A percentile compares a stretch with the other conserved stretches of the same genome.
Conservation (phyloP, 2,113 vertebrate species). For the Prietella phreatophila region DNA sequence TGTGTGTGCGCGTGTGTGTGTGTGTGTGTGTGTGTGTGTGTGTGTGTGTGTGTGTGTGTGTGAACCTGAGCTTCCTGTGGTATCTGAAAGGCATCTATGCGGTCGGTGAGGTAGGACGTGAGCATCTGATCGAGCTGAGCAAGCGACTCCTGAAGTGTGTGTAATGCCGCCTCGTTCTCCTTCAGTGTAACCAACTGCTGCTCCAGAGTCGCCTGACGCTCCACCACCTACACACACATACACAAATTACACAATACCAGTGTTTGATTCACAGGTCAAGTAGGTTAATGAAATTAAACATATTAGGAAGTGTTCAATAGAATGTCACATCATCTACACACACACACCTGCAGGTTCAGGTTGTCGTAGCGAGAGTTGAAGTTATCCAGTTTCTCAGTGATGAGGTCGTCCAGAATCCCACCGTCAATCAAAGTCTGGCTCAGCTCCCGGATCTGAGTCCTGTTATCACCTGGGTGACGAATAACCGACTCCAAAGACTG, state of each 20-base stretch:
- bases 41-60: not conserved
- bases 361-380: conserved; percentile 90
- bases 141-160: conserved; percentile 85
- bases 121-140: conserved; percentile 86
- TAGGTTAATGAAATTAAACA: not conserved
- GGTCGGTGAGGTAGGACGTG: conserved; percentile 92
- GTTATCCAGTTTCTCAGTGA: conserved; percentile 91
- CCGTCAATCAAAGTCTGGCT: conserved; percentile 98
- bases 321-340: not conserved
- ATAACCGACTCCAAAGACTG: conserved; percentile 89
- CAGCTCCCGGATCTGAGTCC: conserved; percentile 95
- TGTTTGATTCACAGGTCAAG: too few species aligned
- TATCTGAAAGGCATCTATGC: conserved; percentile 90
- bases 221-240: conserved; percentile 77
- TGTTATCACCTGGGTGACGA: conserved; percentile 92
- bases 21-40: conserved; percentile 5
- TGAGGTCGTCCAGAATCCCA: conserved; percentile 95
- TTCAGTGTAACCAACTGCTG: conserved; percentile 82
- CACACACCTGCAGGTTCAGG: conserved; percentile 80
- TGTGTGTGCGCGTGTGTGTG: conserved; percentile 12
- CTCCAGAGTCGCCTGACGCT: conserved; percentile 84
- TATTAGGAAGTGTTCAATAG: not conserved
- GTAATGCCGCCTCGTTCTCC: conserved; percentile 83
- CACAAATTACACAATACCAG: not conserved
- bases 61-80: conserved; percentile 95